Evolutionary conservation across 1,140 invertebrate genomes (phyloP).

Genomic region (Drosophila simulans): DNA sequence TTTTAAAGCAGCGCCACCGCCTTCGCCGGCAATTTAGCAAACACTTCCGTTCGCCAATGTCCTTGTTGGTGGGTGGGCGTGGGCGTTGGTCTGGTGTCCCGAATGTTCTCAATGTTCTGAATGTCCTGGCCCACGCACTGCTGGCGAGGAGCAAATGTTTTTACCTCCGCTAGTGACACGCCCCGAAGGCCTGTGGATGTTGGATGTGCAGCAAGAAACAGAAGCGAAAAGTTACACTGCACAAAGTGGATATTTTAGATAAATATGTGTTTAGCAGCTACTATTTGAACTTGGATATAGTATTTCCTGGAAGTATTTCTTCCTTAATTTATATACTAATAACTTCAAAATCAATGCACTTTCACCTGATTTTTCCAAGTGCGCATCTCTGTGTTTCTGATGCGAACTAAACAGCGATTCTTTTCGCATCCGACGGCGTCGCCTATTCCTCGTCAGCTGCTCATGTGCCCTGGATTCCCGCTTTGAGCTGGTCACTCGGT

Average conservation of each 20-base stretch:
- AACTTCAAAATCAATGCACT: not conserved
- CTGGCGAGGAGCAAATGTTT: not conserved
- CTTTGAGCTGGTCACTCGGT: constrained; percentile 37
- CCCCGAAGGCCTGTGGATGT: not conserved
- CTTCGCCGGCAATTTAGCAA: constrained; percentile 50
- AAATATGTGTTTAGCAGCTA: not conserved
- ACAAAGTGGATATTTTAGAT: not conserved
- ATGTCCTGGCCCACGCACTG: constrained; percentile 18
- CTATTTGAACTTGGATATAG: no score
- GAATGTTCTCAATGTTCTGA: not conserved
- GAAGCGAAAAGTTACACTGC: constrained; percentile 5
- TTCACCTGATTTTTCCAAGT: not conserved
- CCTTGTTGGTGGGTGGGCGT: constrained; percentile 1
- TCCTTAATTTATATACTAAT: no score
- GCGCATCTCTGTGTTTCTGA: not conserved
- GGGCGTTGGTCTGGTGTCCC: not conserved
- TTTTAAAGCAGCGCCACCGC: constrained; percentile 33
- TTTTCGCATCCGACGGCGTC: constrained; percentile 6
- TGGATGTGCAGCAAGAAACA: not conserved
- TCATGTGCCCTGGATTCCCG: constrained; percentile 18
- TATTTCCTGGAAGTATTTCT: no score
- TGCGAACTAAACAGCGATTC: constrained; percentile 19
- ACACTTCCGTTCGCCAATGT: constrained; percentile 38
- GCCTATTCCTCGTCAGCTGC: constrained; percentile 23
- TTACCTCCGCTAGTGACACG: not conserved